A percentile compares a stretch with the other conserved stretches of the same genome.
phyloP scores from a whole-genome alignment of 2,797 vertebrate species.

The Coccyzus lansbergi region DNA sequence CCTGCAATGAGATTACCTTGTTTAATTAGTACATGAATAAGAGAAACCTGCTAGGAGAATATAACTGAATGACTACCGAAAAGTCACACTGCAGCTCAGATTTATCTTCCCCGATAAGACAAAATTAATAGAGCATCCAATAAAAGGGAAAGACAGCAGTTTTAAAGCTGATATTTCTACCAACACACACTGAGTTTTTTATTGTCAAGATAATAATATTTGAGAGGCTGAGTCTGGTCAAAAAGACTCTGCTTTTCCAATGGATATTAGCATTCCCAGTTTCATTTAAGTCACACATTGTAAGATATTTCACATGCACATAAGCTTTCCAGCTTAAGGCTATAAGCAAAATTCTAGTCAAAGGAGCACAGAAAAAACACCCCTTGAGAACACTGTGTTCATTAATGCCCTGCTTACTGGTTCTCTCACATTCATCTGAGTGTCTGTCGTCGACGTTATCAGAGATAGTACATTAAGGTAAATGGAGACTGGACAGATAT shows the following conservation, averaged over 20 bases:
- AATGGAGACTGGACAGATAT: conserved; percentile 1
- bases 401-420: not conserved
- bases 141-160: not conserved
- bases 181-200: not conserved
- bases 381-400: not conserved
- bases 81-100: not conserved
- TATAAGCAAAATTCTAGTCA: conserved; percentile 5
- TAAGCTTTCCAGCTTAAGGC: not conserved
- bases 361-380: conserved; percentile 6
- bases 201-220: conserved; percentile 13
- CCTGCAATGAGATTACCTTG: not conserved
- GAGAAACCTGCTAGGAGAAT: not conserved
- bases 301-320: not conserved
- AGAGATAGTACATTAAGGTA: not conserved
- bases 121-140: conserved; percentile 1
- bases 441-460: not conserved
- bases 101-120: not conserved
- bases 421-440: not conserved
- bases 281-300: conserved; percentile 36
- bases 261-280: not conserved
- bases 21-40: conserved; percentile 19
- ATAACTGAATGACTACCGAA: not conserved
- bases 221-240: not conserved
- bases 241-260: not conserved
- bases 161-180: conserved; percentile 1